Evolutionary conservation across 2,888 invertebrate species (phyloP).

Genomic region (Conchocele bisecta): DNA sequence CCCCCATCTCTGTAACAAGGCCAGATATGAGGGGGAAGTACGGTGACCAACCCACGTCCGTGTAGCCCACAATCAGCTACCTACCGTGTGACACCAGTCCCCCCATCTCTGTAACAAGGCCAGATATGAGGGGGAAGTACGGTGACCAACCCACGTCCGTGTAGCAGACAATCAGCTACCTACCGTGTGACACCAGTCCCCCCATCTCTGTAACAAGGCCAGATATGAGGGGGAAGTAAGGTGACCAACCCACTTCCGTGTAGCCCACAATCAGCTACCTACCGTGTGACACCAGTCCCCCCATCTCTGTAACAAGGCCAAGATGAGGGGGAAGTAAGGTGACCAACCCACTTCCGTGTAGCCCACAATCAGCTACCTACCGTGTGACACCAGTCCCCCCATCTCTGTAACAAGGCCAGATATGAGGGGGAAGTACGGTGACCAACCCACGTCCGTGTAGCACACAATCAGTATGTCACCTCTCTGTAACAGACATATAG

Average conservation of each 20-base stretch:
- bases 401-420: constrained; percentile 92
- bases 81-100: constrained; percentile 92
- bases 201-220: constrained; percentile 92
- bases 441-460: constrained; percentile 92
- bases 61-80: constrained; percentile 88
- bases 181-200: constrained; percentile 91
- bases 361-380: constrained; percentile 88
- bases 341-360: constrained; percentile 93
- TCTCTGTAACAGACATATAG: constrained; percentile 73
- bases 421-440: constrained; percentile 90
- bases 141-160: background rate
- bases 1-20: constrained; percentile 91
- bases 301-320: constrained; percentile 92
- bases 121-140: background rate
- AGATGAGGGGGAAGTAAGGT: constrained; percentile 90
- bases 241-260: constrained; percentile 93
- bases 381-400: constrained; percentile 92
- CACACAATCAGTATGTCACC: constrained; percentile 91
- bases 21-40: constrained; percentile 92
- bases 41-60: constrained; percentile 93
- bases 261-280: constrained; percentile 87
- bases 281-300: constrained; percentile 93
- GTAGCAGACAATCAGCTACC: too few species aligned
- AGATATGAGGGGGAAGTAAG: constrained; percentile 90
- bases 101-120: constrained; percentile 86